Evolutionary conservation across 2,113 vertebrate species (phyloP), one percentile per base, ranked within the genome.

Genomic region (Pardalotus punctatus): DNA sequence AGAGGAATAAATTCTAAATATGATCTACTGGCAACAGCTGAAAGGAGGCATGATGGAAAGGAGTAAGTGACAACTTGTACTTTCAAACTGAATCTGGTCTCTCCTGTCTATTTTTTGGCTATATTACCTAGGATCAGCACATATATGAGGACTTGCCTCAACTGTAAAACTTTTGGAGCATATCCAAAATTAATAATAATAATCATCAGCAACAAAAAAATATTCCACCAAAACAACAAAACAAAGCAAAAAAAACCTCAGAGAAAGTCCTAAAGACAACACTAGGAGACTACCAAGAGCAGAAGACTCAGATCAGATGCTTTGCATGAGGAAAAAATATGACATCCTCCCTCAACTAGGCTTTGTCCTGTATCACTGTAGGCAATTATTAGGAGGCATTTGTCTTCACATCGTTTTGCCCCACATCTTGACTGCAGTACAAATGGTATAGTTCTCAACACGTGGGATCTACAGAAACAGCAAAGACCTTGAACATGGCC

Each of bases 171-270:
- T 64, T 11, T 2, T 15, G 20, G 12, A 51, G 6, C 43, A 43
- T 10, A 76, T 60, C 40, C 17, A 92, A 36, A 70, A 45, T 45
- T 45, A 45, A 20, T 45, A 7, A 45, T 45, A 18, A 45, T 45
- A 7, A 60, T 15, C 2, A n/a, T 20, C 1, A 70, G 22, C 28
- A 50, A 15, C 6, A 33, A 50, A 33, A 50, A 35, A 67, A 50
- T 10, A 36, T 7, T 25, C 13, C 43, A 33, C 9, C 2, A 2
- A 72, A 91, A 53, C 22, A 51, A 60, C 6, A 25, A 50, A 50
- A 65, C 9, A 0, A n/a, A n/a, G n/a, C 20, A 28, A 33, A 33
- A 3, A 35, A n/a, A 45, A 1, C 1, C 9, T 12, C 50, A 58
- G 18, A 79, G 13, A 21, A 88, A 65, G 10, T 28, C 13, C 22